Evolutionary conservation across 2,113 vertebrate genomes (phyloP).

Genomic region (Notiomystis cincta): DNA sequence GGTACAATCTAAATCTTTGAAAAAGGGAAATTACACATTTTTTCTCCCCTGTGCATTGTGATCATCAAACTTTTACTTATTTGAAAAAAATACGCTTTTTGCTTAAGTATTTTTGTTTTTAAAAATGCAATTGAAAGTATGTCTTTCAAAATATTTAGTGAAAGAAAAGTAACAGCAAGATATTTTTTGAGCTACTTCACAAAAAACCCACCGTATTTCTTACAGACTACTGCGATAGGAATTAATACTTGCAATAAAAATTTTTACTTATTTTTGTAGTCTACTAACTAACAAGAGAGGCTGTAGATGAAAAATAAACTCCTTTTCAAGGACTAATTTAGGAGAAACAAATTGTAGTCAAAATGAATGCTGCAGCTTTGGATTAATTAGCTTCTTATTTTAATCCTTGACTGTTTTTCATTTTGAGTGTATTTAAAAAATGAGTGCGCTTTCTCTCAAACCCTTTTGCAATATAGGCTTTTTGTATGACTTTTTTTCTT

Average conservation of each 20-base stretch:
- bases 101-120: not conserved
- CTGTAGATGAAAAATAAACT: not conserved
- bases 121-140: not conserved
- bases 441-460: not conserved
- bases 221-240: not conserved
- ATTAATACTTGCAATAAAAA: not conserved
- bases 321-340: not conserved
- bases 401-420: not conserved
- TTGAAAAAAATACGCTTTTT: not conserved
- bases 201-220: not conserved
- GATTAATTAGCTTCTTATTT: not conserved
- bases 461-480: not conserved
- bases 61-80: not conserved
- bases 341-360: not conserved
- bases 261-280: not conserved
- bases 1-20: not conserved
- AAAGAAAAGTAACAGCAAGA: not conserved
- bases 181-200: not conserved
- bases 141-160: not conserved
- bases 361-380: not conserved
- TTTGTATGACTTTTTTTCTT: not conserved
- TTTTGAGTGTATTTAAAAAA: not conserved
- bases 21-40: not conserved
- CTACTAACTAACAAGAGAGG: not conserved
- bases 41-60: fast-evolving